Base-by-base conservation (phyloP, 2,797 vertebrate genomes). In the Miichthys miiuy region DNA sequence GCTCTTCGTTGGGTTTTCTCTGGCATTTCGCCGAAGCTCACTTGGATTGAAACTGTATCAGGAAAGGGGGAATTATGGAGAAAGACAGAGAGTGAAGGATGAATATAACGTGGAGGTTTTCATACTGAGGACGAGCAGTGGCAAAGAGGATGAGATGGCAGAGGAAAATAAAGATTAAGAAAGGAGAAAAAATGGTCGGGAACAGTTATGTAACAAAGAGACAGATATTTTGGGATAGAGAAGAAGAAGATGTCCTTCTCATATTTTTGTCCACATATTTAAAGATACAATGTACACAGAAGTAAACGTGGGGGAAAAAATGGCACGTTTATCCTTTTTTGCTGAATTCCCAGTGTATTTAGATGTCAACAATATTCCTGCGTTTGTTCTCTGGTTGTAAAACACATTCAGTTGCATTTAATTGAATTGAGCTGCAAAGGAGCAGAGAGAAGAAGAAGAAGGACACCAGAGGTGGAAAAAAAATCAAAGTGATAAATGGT, bases 401-500 rank as follows among this genome's bases (percentile, higher is more conserved):
- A 64, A 48, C 0, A 21, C 58, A 55, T 68, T 34, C n/a, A 54
- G 25, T 3, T 44, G 23, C 71, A 13, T 81, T 81, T 70, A 76
- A 67, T 68, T 82, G 27, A 64, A 74, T 56, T 84, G 66, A 80
- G 69, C 57, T 64, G 66, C 69, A 68, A 77, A 79, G 67, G 1
- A 62, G 68, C 41, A 55, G 38, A 70, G 73, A 65, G 60, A 42
- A 66, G 60, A 42, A 65, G 60, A 42, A 66, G 60, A 42, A 64
- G 62, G 79, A 68, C 66, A 77, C 25, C 2, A 1, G 68, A 63
- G 61, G 71, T 52, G 46, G 56, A 47, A 17, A 38, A 57, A 65
- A 75, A 67, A 44, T 74, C 38, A 34, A 47, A 81, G 71, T 88
- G 81, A 87, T 86, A 68, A 90, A 92, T 74, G 81, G 61, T 67